These are phyloP conservation scores for Phalloptychus januarius DNA, from an alignment of 2,797 vertebrate species.

Conservation along the genomic window DNA sequence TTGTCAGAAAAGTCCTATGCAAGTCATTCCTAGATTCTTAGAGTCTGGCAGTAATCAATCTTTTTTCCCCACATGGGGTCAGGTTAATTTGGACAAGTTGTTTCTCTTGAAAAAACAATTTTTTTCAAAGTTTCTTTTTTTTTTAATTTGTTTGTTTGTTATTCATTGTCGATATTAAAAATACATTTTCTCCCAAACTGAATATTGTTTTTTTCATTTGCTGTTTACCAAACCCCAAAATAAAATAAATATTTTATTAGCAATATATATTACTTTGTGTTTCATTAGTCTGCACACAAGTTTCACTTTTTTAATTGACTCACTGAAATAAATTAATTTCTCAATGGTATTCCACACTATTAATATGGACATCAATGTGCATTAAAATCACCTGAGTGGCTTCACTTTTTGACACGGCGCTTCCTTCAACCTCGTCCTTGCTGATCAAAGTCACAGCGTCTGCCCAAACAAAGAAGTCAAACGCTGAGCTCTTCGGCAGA, in stretches of 20 bases:
- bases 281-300: background rate
- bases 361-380: background rate
- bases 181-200: background rate
- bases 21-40: background rate
- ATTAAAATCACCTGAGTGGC: constrained; percentile 85
- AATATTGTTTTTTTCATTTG: background rate
- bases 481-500: background rate
- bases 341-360: background rate
- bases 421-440: constrained; percentile 87
- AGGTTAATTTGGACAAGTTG: background rate
- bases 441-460: constrained; percentile 91
- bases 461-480: constrained; percentile 56
- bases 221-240: background rate
- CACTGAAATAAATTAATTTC: background rate
- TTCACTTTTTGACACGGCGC: constrained; percentile 84
- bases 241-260: background rate
- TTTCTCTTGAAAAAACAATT: background rate
- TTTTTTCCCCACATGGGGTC: background rate
- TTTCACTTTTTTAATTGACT: background rate
- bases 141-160: background rate
- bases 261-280: background rate
- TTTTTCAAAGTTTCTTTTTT: background rate
- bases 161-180: background rate
- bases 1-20: too few species aligned
- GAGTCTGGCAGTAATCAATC: background rate